Percentiles rank a stretch among this genome's conserved stretches.
Conservation (phyloP, 2,797 vertebrate genomes). For the Sebastes iracundus region DNA sequence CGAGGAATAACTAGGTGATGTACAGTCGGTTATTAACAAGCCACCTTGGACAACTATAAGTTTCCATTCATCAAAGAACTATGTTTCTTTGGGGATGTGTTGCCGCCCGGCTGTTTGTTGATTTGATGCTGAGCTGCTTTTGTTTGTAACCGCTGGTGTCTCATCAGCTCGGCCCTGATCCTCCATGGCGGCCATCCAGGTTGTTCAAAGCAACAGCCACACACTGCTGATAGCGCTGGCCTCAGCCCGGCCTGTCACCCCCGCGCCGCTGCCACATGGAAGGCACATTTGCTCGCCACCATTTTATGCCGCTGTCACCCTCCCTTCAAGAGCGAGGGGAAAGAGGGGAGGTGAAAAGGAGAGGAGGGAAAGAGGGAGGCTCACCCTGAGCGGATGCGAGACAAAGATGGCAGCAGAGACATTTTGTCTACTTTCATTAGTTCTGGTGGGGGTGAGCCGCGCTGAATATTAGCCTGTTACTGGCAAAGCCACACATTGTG, state of each 20-base stretch:
- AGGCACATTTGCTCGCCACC: slow-evolving; percentile 79
- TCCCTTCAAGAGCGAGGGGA: slow-evolving; percentile 62
- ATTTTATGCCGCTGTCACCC: slow-evolving; percentile 78
- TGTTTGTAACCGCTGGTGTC: slow-evolving; percentile 60
- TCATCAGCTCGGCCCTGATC: slow-evolving; percentile 59
- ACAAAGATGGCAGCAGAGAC: slow-evolving; percentile 84
- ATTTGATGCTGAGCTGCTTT: slow-evolving; percentile 57
- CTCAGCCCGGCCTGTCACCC: slow-evolving; percentile 65
- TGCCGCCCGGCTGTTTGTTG: slow-evolving; percentile 7
- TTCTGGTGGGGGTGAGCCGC: slow-evolving; percentile 79
- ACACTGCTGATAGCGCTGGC: slow-evolving; percentile 64
- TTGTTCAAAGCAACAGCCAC: slow-evolving; percentile 72
- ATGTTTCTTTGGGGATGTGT: slow-evolving; percentile 18
- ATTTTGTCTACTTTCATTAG: slow-evolving; percentile 86
- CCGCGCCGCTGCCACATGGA: slow-evolving; percentile 78
- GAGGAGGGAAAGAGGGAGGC: slow-evolving; percentile 68
- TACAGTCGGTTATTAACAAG: background rate
- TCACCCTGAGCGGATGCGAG: slow-evolving; percentile 78
- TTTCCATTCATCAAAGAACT: slow-evolving; percentile 23
- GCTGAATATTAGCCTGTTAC: slow-evolving; percentile 81
- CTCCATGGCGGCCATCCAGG: slow-evolving; percentile 66
- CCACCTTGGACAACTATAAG: background rate
- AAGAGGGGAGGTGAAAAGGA: slow-evolving; percentile 66
- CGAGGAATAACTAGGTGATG: background rate
- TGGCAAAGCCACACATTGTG: slow-evolving; percentile 68